Evolutionary conservation across 1,140 invertebrate species (phyloP).

Genomic region (Drosophila navojoa): DNA sequence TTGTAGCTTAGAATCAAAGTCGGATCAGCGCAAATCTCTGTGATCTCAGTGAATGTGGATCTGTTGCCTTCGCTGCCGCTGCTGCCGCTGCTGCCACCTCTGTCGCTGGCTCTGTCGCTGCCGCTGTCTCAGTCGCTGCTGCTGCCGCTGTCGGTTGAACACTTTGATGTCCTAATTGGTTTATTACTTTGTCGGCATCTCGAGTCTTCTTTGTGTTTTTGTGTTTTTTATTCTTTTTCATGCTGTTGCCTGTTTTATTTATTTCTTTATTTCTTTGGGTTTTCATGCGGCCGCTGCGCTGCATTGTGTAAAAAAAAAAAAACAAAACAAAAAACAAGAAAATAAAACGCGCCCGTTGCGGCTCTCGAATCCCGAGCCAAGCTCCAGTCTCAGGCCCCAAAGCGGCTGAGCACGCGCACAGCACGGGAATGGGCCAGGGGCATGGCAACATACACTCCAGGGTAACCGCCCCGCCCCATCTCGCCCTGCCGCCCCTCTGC

Average conservation of each 20-base stretch:
- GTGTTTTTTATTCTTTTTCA: conserved; percentile 52
- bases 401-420: conserved; percentile 73
- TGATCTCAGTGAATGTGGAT: conserved; percentile 54
- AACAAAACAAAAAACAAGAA: conserved; percentile 13
- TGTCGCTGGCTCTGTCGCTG: conserved; percentile 10
- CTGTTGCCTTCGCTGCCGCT: conserved; percentile 19
- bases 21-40: conserved; percentile 78
- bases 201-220: conserved; percentile 66
- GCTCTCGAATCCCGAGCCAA: conserved; percentile 31
- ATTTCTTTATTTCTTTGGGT: conserved; percentile 79
- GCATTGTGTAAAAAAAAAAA: conserved; percentile 53
- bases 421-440: conserved; percentile 42
- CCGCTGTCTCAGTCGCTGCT: conserved; percentile 24
- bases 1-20: conserved; percentile 75
- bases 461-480: background rate
- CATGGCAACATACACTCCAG: conserved; percentile 35
- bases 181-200: conserved; percentile 82
- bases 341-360: conserved; percentile 49
- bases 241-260: conserved; percentile 79
- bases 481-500: background rate
- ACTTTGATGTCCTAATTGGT: conserved; percentile 82
- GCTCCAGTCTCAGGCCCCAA: conserved; percentile 40
- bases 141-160: conserved; percentile 77
- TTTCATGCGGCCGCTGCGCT: conserved; percentile 62
- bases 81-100: conserved; percentile 10